Evolutionary conservation across 2,797 vertebrate species (phyloP).

Genomic region (Sebastes diaconus): DNA sequence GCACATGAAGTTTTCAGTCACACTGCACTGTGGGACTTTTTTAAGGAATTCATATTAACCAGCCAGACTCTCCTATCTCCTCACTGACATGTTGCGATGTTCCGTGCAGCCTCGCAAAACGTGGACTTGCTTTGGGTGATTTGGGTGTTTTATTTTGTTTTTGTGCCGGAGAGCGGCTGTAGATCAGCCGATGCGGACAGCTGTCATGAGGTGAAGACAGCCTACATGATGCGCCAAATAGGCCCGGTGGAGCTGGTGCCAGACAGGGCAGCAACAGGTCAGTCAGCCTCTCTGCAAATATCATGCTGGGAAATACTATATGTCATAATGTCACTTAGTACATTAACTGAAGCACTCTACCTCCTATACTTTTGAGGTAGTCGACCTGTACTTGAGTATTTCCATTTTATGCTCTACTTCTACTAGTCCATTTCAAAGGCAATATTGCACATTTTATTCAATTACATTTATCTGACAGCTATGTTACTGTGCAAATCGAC

Average conservation of each 20-base stretch:
- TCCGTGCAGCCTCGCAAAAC: conserved; percentile 70
- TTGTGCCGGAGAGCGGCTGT: conserved; percentile 43
- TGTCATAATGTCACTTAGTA: background rate
- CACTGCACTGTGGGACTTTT: conserved; percentile 25
- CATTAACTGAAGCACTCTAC: background rate
- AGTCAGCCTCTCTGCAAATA: conserved; percentile 40
- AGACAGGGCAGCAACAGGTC: conserved; percentile 87
- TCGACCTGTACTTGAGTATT: background rate
- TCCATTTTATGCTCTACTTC: background rate
- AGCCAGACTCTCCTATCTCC: conserved; percentile 20
- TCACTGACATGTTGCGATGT: conserved; percentile 84
- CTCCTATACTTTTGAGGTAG: background rate
- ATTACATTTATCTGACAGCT: background rate
- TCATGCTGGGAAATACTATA: background rate
- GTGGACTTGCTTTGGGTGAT: conserved; percentile 76
- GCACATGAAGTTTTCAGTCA: conserved; percentile 53
- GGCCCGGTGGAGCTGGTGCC: conserved; percentile 90
- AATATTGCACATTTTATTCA: background rate
- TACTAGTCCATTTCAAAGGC: background rate
- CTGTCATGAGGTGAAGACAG: conserved; percentile 92
- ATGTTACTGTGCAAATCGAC: background rate
- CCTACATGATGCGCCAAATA: conserved; percentile 91
- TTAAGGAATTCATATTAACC: conserved; percentile 17
- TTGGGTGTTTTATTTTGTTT: conserved; percentile 28
- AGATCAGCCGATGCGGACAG: conserved; percentile 79